phyloP scores from a whole-genome alignment of 1,140 invertebrate species.

The Tetramorium simillimum region DNA sequence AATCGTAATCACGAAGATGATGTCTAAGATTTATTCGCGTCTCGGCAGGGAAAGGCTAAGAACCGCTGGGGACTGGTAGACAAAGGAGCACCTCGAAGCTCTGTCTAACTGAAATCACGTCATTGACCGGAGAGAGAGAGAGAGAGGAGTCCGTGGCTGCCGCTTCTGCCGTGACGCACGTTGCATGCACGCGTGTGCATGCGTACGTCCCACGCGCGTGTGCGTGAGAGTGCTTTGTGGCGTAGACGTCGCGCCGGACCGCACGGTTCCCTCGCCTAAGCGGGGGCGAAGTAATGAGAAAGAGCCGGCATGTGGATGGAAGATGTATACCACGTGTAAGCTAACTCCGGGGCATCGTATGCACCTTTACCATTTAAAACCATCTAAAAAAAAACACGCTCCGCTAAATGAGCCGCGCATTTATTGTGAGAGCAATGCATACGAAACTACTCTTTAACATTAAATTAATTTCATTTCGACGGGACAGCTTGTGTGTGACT shows the following conservation, averaged over 20 bases:
- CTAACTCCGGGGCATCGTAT: not conserved
- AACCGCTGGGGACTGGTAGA: not conserved
- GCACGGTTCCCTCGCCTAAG: slow-evolving; percentile 22
- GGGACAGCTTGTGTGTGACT: not conserved
- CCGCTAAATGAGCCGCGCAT: not conserved
- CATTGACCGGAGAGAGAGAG: slow-evolving; percentile 38
- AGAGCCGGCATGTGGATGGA: slow-evolving; percentile 34
- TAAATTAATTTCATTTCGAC: not conserved
- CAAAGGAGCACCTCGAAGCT: slow-evolving; percentile 24
- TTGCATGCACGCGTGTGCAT: not conserved
- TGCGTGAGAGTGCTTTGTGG: slow-evolving; percentile 47
- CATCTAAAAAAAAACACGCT: not conserved
- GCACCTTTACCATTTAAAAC: not conserved
- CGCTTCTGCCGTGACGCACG: not conserved
- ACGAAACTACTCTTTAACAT: not conserved
- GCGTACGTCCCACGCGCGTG: slow-evolving; percentile 19
- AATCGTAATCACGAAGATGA: slow-evolving; percentile 23
- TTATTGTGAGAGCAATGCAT: not conserved
- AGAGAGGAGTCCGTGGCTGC: not conserved
- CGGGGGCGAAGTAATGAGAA: slow-evolving; percentile 48
- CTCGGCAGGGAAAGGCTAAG: slow-evolving; percentile 4
- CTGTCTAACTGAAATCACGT: slow-evolving; percentile 52
- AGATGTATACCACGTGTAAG: slow-evolving; percentile 21
- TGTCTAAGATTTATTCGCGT: not conserved
- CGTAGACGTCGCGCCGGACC: slow-evolving; percentile 33